Conservation (phyloP, 2,113 vertebrate genomes). For the Paraplagusia blochii region DNA sequence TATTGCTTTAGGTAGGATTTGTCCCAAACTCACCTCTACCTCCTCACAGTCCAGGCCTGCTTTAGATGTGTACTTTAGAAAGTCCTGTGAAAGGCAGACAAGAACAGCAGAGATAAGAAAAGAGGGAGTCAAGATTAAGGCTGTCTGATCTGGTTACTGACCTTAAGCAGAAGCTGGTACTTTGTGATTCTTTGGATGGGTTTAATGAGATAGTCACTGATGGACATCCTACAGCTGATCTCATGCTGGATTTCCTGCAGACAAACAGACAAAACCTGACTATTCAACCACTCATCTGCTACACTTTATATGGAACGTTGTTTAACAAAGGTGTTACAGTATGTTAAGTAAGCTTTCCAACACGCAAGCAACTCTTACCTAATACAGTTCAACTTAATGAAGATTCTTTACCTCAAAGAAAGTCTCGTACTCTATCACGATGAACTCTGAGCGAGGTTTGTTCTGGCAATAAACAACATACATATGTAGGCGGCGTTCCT, state of each 20-base stretch:
- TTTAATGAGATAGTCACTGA: conserved; percentile 97
- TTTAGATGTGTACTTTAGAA: conserved; percentile 92
- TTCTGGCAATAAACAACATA: conserved; percentile 98
- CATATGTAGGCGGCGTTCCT: conserved; percentile 95
- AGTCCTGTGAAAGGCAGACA: conserved; percentile 75
- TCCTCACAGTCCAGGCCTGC: conserved; percentile 92
- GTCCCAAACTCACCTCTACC: conserved; percentile 78
- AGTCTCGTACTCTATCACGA: conserved; percentile 92
- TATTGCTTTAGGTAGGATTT: too few relatives aligned
- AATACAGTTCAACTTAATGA: too few relatives aligned
- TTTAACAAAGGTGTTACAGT: too few relatives aligned
- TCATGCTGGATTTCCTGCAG: conserved; percentile 91
- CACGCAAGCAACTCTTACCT: too few relatives aligned
- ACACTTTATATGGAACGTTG: too few relatives aligned
- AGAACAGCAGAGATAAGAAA: background rate
- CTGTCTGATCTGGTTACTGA: conserved; percentile 49
- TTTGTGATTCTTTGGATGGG: conserved; percentile 99
- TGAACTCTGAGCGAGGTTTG: conserved; percentile 93
- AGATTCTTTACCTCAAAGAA: conserved; percentile 88
- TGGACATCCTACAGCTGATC: conserved; percentile 89
- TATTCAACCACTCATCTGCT: too few relatives aligned
- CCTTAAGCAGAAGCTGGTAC: conserved; percentile 96
- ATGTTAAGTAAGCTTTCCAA: too few relatives aligned
- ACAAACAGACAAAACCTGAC: conserved; percentile 6
- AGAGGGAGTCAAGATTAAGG: background rate